phyloP scores from a whole-genome alignment of 2,113 vertebrate species.

The Xerus inauris region DNA sequence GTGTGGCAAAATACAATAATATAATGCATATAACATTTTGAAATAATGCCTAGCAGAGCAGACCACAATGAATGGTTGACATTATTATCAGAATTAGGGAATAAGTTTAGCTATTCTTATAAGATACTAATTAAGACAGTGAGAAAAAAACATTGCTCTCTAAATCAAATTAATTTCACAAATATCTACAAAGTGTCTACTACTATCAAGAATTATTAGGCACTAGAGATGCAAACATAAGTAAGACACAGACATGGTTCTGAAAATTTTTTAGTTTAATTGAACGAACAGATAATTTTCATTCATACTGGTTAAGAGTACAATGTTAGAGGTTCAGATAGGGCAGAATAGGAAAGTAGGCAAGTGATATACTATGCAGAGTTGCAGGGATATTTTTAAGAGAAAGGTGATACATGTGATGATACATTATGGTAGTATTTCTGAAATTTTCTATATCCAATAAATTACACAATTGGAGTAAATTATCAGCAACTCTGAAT shows the following conservation, averaged over 20 bases:
- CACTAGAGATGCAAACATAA: neutral
- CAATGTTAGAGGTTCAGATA: neutral
- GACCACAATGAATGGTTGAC: neutral
- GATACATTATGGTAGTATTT: neutral
- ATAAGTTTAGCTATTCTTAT: neutral
- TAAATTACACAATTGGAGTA: neutral
- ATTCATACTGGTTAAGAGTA: neutral
- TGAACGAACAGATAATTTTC: neutral
- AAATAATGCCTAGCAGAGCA: neutral
- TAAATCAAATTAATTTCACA: conserved; percentile 19
- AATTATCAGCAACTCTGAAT: neutral
- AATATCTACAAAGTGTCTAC: neutral
- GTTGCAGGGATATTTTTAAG: neutral
- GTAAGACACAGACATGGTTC: neutral
- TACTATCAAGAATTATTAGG: neutral
- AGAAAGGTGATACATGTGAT: neutral
- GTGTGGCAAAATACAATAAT: neutral
- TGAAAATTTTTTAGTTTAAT: neutral
- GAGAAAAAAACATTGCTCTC: neutral
- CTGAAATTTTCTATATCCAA: neutral
- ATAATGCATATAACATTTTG: neutral
- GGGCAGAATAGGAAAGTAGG: neutral
- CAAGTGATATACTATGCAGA: neutral
- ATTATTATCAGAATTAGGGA: neutral
- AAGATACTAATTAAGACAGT: neutral